Conservation (phyloP, 2,888 invertebrate genomes). For the Patella depressa region DNA sequence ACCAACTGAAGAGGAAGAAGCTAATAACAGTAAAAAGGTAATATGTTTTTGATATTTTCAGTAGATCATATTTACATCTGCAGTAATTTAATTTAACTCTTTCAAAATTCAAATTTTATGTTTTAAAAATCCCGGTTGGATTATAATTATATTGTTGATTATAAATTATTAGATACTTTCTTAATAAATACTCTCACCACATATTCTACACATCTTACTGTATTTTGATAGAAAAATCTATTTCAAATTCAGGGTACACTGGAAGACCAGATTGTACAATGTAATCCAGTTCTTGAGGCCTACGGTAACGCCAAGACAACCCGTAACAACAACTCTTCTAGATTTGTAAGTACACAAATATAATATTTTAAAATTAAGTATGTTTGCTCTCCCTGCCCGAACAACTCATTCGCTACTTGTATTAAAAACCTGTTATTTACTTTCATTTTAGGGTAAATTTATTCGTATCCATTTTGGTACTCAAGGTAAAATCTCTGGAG, state of each 20-base stretch:
- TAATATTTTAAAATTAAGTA: not conserved
- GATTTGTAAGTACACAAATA: conserved; percentile 92
- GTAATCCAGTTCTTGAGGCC: conserved; percentile 77
- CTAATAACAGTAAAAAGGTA: conserved; percentile 70
- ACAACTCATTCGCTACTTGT: too few species aligned
- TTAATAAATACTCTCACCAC: too few species aligned
- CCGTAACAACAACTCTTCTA: conserved; percentile 99
- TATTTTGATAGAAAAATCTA: too few species aligned
- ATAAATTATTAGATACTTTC: too few species aligned
- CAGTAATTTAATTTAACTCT: not conserved
- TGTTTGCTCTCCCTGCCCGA: not conserved
- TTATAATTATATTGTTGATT: too few species aligned
- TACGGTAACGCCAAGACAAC: conserved; percentile 57
- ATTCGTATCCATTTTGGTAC: conserved; percentile 99
- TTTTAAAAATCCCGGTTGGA: too few species aligned
- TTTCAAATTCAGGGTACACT: conserved; percentile 81
- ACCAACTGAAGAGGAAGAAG: conserved; percentile 35
- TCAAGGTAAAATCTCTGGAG: conserved; percentile 99
- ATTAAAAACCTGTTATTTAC: not conserved
- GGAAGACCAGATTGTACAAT: conserved; percentile 99
- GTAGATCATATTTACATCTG: too few species aligned
- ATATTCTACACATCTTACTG: too few species aligned
- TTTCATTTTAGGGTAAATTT: conserved; percentile 91
- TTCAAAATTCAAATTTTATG: not conserved
- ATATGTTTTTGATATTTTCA: not conserved